A percentile compares a stretch with the other conserved stretches of the same genome.
These are phyloP conservation scores for Nycticebus coucang DNA, from an alignment of 2,113 vertebrate species.

Conservation along the genomic window DNA sequence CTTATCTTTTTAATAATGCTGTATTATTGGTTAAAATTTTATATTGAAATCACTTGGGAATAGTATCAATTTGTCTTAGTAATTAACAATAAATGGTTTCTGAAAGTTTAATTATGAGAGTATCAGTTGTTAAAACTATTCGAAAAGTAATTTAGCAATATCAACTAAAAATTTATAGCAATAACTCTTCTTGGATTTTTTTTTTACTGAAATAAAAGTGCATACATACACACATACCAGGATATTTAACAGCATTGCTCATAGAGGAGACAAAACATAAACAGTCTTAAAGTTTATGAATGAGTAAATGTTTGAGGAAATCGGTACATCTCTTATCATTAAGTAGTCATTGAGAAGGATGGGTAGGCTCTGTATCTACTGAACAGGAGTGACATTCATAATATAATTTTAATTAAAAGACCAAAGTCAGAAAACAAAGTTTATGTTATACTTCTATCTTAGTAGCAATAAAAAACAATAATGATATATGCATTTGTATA, in stretches of 20 bases:
- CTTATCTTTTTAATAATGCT: neutral
- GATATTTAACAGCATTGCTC: neutral
- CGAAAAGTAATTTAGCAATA: neutral
- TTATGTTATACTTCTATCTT: neutral
- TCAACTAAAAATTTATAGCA: neutral
- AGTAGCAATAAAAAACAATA: constrained; percentile 21
- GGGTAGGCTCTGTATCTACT: neutral
- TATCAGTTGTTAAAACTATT: neutral
- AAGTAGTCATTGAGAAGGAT: neutral
- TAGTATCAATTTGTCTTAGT: neutral
- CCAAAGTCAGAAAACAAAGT: neutral
- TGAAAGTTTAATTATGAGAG: neutral
- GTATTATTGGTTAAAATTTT: neutral
- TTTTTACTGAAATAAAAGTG: neutral
- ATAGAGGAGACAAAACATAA: neutral
- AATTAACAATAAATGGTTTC: neutral
- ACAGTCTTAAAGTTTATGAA: neutral
- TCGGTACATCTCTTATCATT: neutral
- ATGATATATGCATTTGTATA: neutral
- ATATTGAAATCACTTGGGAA: neutral
- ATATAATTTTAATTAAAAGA: neutral
- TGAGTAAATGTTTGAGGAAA: neutral
- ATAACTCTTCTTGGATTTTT: neutral
- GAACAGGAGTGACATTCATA: neutral
- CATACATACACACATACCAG: neutral